Percentiles rank a stretch among this genome's conserved stretches.
Evolutionary conservation across 2,113 vertebrate genomes (phyloP).

Genomic region (Hemiprocne comata): DNA sequence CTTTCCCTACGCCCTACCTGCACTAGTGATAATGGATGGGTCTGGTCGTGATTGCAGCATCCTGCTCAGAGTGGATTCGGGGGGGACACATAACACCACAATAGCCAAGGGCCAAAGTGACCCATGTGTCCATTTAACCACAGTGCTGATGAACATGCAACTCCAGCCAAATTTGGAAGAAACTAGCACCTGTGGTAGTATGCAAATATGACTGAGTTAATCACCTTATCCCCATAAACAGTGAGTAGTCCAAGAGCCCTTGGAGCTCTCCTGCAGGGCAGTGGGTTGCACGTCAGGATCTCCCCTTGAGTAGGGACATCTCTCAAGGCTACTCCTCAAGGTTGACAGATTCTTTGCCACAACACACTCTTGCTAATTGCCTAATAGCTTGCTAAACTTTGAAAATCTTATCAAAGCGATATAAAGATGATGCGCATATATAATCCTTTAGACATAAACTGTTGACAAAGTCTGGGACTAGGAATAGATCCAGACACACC

Average conservation of each 20-base stretch:
- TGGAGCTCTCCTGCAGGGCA: neutral
- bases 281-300: too few species aligned
- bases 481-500: too few species aligned
- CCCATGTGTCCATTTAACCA: neutral
- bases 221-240: neutral
- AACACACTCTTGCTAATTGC: neutral
- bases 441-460: too few species aligned
- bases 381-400: neutral
- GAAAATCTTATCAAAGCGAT: neutral
- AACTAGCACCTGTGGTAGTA: too few species aligned
- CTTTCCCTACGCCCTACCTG: too few species aligned
- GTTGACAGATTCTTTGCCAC: neutral
- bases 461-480: too few species aligned
- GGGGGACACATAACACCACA: neutral
- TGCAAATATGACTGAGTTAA: too few species aligned
- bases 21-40: too few species aligned
- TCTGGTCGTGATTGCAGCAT: neutral
- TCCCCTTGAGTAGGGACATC: neutral
- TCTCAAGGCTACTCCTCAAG: neutral
- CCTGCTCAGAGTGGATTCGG: neutral
- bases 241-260: neutral
- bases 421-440: neutral
- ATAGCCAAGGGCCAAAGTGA: neutral
- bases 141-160: neutral
- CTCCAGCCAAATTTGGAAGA: neutral